A percentile compares a stretch with the other conserved stretches of the same genome.
Evolutionary conservation across 2,797 vertebrate species (phyloP).

Genomic region (Pachyuromys duprasi): DNA sequence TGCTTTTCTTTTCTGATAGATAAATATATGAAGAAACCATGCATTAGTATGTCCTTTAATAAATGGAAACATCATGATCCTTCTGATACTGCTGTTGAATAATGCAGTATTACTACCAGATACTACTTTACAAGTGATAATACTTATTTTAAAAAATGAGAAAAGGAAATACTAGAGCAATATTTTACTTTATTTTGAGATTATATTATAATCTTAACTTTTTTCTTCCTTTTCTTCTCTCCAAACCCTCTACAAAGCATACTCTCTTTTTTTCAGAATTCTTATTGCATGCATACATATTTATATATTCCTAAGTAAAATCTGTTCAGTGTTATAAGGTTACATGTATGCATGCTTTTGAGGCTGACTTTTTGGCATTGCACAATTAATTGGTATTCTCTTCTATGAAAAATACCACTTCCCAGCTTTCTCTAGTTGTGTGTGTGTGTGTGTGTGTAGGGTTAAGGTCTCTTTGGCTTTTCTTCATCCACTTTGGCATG

Average conservation of each 20-base stretch:
- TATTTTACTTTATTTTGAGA: neutral
- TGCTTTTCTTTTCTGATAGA: neutral
- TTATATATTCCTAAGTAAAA: neutral
- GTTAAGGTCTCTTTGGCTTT: neutral
- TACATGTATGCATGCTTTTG: neutral
- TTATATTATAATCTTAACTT: neutral
- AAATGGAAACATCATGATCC: neutral
- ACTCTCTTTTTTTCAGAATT: neutral
- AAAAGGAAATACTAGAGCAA: conserved; percentile 23
- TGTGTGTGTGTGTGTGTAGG: neutral
- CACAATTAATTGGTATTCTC: neutral
- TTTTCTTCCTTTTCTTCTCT: neutral
- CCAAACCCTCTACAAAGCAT: neutral
- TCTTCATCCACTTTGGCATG: neutral
- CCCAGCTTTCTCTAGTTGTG: neutral
- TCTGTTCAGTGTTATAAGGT: neutral
- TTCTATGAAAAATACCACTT: neutral
- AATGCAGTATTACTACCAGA: neutral
- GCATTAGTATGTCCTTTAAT: neutral
- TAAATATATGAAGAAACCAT: neutral
- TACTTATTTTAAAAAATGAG: neutral
- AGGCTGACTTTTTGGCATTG: neutral
- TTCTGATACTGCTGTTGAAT: neutral
- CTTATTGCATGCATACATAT: neutral
- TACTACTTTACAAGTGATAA: neutral